Base-by-base conservation (phyloP, 1,140 invertebrate genomes). In the Trachelipus rathkii region DNA sequence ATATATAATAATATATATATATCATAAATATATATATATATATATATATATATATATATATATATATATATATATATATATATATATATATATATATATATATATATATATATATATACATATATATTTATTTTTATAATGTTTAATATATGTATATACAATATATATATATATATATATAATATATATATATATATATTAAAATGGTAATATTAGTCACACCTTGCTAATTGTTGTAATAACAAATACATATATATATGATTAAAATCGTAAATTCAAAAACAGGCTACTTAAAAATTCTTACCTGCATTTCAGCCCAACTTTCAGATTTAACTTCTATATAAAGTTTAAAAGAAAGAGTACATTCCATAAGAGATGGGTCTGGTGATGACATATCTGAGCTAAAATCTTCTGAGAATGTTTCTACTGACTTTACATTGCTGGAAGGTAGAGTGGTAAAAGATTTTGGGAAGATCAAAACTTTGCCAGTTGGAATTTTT, bases 291-390 rank as follows among this genome's bases (percentile, higher is more conserved):
- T 0, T 15, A 21, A 72, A n/a, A 33, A 3, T 33, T 6, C 13
- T 5, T 13, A 75, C 73, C 73, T 75, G 46, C 73, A 75, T 75
- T 43, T 67, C 46, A 67, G 73, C 60, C 44, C 68, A 24, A 43
- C 68, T 60, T 44, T 75, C 73, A 6, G 73, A 60, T 23, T 75
- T 67, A 24, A 75, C 73, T 68, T 75, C 60, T 11, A 23, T 44
- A 68, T 75, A 75, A 67, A 75, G 69, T 33, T 75, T 75, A 60
- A 67, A 75, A 4, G 73, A 75, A 53, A 75, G 67, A 67, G 73
- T 68, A n/a, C 73, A 75, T 53, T 75, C 73, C 19, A 75, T 60
- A 2, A 75, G 66, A 15, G 73, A 75, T 44, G 73, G 73, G 15
- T 75, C 73, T 0, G 66, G 66, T 21, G 53, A 43, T 19, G 50